A percentile compares a stretch with the other conserved stretches of the same genome.
These are phyloP conservation scores for Aleiodes testaceus DNA, from an alignment of 2,888 invertebrate species.

Conservation along the genomic window DNA sequence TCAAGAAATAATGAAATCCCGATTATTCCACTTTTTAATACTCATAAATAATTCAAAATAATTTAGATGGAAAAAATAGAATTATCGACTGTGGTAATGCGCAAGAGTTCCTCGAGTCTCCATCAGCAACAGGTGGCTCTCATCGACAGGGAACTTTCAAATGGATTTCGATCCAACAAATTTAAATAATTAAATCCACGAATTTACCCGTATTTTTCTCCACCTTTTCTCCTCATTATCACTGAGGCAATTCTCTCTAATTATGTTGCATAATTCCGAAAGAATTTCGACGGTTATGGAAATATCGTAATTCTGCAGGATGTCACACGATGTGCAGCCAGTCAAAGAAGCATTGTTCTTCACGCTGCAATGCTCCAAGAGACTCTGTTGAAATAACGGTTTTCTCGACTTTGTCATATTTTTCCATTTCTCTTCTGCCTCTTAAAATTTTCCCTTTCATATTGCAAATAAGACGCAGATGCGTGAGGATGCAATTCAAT, in stretches of 20 bases:
- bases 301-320: conserved; percentile 20
- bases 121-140: neutral
- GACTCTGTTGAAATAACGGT: conserved; percentile 20
- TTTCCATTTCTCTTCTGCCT: neutral
- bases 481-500: conserved; percentile 27
- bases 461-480: conserved; percentile 22
- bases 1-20: too few relatives aligned
- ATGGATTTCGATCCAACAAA: too few relatives aligned
- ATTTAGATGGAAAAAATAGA: conserved; percentile 22
- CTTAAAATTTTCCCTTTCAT: neutral
- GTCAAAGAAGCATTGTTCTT: conserved; percentile 36
- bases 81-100: conserved; percentile 50
- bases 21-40: too few relatives aligned
- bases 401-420: conserved; percentile 8
- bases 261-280: too few relatives aligned
- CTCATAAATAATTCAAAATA: too few relatives aligned
- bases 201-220: too few relatives aligned
- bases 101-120: conserved; percentile 41
- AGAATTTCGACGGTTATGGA: conserved; percentile 6
- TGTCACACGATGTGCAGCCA: conserved; percentile 42
- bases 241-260: too few relatives aligned
- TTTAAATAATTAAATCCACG: too few relatives aligned
- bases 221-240: too few relatives aligned
- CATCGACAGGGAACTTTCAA: neutral
- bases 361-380: conserved; percentile 14